Base-by-base conservation (phyloP, 2,888 invertebrate genomes). In the Corythucha ciliata region DNA sequence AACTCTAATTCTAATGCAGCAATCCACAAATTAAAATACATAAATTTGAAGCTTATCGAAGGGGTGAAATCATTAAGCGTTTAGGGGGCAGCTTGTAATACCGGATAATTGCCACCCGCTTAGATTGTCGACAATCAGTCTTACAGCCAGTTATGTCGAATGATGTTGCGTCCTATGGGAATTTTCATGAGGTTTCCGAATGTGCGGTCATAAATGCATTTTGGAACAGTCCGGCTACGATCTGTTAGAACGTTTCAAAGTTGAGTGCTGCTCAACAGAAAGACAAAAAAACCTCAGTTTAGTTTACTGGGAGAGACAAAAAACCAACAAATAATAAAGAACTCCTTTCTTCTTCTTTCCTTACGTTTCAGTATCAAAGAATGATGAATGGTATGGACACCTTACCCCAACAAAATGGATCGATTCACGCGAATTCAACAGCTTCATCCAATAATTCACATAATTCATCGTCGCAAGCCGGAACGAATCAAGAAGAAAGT, bases 381-480 rank as follows among this genome's bases (percentile, higher is more conserved):
- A 83, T 80, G 81, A 85, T 85, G 85, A 83, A 85, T 75, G 84
- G 83, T 71, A 76, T 60, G 73, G 84, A 85, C 72, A 78, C 81
- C 65, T 74, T 77, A 62, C 84, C 86, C 70, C 85, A 87, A 72
- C 88, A 87, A 70, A 87, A 87, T 71, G 89, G 88, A 54, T 66
- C 68, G 32, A 63, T 68, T 58, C 68, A 68, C 59, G 66, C 64
- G 48, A 66, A 65, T 41, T 65, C 64, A 14, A 66, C 66, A 14
- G 47, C 57, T 44, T 63, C 65, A 25, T 63, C 65, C 55, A 63
- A 63, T 50, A 64, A 65, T 59, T 65, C 66, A 25, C 66, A 67
- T 57, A 65, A 64, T 50, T 66, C 66, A 36, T 64, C 67, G 42
- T 67, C 68, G 44, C 67, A 68, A 56, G 67, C 67, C 54, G 66